Base-by-base conservation (phyloP, 2,113 vertebrate genomes). In the Chaetorhynchus papuensis region DNA sequence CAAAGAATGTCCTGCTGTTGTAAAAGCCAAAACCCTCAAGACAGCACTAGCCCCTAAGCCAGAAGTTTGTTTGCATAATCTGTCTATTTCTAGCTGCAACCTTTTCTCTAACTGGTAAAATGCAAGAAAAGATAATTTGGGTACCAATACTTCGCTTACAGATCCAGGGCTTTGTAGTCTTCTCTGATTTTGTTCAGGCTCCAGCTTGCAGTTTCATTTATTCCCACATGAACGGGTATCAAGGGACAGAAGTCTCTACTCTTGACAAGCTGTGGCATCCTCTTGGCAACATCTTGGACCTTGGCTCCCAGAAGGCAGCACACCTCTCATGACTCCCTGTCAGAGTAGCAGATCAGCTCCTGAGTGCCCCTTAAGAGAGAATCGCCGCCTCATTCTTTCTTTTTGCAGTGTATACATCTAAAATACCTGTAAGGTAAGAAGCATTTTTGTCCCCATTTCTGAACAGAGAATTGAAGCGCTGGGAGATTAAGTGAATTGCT, bases 401-500 rank as follows among this genome's bases (percentile, higher is more conserved):
- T 56, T 37, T 17, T 49, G 18, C 2, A 1, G 10, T 33, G 15
- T 20, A 45, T 39, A 17, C 19, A 24, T 18, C 49, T 57, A 71
- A 92, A 89, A 83, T 35, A 89, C 9, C 45, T 74, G 26, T n/a
- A 71, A 92, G 23, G 50, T 86, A 86, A 61, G 45, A 89, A 89
- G 7, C 18, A 49, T 57, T 83, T 83, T 77, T 77, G 20, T 95
- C n/a, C 59, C 28, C 12, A 19, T 87, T 95, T 94, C 76, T 87
- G 54, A 95, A 14, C 41, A 86, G 18, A 42, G 31, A 70, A 81
- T 54, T 83, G 54, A 95, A 89, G 59, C 28, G 45, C 14, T 66
- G 18, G 37, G 47, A 77, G 80, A 90, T 96, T 94, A 90, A 77
- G 31, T 86, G 80, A 89, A 87, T 61, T 81, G 60, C 37, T 50